Conservation (phyloP, 2,797 vertebrate species). For the Coregonus suidteri region DNA sequence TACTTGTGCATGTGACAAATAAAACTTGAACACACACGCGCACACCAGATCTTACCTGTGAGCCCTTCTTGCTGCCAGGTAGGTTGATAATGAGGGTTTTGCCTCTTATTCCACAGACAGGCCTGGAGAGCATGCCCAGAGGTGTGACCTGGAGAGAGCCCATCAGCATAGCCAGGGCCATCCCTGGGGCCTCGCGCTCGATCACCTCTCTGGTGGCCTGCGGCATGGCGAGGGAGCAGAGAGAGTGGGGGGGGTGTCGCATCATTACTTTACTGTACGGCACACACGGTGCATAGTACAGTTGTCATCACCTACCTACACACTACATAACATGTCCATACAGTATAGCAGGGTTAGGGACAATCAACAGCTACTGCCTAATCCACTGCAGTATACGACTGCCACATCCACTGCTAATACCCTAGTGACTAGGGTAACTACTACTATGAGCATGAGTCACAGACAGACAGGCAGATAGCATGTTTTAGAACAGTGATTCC, state of each 20-base stretch:
- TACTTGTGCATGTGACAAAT: too few relatives aligned
- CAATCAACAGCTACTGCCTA: too few relatives aligned
- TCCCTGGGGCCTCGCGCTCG: conserved; percentile 95
- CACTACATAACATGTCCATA: too few relatives aligned
- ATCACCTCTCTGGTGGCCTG: conserved; percentile 99
- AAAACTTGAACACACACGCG: too few relatives aligned
- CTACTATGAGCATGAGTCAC: too few relatives aligned
- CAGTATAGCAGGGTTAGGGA: too few relatives aligned
- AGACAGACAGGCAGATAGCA: neutral
- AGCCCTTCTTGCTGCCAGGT: conserved; percentile 98
- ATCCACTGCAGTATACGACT: too few relatives aligned
- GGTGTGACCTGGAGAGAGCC: conserved; percentile 98
- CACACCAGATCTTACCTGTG: conserved; percentile 82
- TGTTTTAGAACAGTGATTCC: neutral
- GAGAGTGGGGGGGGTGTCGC: neutral
- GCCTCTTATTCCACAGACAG: conserved; percentile 95
- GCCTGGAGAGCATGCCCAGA: conserved; percentile 93
- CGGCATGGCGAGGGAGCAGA: too few relatives aligned
- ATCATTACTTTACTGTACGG: neutral
- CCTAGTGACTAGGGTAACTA: too few relatives aligned
- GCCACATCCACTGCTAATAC: too few relatives aligned
- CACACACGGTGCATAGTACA: too few relatives aligned
- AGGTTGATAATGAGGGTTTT: conserved; percentile 99
- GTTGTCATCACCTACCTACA: too few relatives aligned
- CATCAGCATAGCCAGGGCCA: conserved; percentile 99